Evolutionary conservation across 2,113 vertebrate species (phyloP).

Genomic region (Fukomys damarensis): DNA sequence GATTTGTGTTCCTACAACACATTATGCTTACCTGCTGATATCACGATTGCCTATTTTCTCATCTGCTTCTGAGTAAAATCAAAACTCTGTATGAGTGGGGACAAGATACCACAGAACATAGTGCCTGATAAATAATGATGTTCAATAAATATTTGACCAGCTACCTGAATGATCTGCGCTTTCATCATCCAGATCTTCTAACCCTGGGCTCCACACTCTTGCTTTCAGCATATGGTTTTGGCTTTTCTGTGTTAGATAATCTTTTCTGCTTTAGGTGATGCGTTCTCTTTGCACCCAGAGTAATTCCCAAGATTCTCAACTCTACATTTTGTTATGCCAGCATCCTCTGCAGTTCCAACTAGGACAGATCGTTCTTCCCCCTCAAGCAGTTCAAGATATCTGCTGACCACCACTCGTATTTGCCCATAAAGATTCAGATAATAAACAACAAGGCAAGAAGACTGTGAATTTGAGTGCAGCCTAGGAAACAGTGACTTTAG

Average conservation of each 20-base stretch:
- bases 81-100: neutral
- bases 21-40: neutral
- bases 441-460: neutral
- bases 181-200: neutral
- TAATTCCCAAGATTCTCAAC: neutral
- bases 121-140: neutral
- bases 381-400: neutral
- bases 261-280: constrained; percentile 12
- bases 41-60: constrained; percentile 31
- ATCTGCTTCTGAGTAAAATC: neutral
- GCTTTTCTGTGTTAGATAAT: constrained; percentile 36
- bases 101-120: neutral
- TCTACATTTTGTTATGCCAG: neutral
- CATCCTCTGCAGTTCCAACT: neutral
- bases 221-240: constrained; percentile 38
- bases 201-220: neutral
- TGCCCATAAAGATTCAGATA: constrained; percentile 38
- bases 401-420: neutral
- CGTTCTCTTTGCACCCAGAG: neutral
- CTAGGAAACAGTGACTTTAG: neutral
- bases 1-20: constrained; percentile 22
- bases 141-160: constrained; percentile 36
- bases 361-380: neutral
- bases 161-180: constrained; percentile 10
- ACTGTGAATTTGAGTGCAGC: neutral